Percentiles rank a stretch among this genome's conserved stretches.
phyloP scores from a whole-genome alignment of 2,113 vertebrate genomes.

The Okapia johnstoni region DNA sequence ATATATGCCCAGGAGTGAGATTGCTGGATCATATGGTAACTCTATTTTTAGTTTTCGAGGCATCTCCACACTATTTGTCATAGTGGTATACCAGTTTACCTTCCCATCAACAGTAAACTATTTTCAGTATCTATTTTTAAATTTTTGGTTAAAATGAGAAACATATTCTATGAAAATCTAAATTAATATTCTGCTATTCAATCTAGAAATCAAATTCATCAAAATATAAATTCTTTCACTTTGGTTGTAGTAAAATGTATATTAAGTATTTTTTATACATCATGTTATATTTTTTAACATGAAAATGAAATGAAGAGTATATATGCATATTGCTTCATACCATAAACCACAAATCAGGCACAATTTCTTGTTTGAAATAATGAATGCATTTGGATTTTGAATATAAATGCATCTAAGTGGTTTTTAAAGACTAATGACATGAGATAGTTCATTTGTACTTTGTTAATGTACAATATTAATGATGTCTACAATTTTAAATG shows the following conservation, averaged over 20 bases:
- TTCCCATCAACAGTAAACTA: neutral
- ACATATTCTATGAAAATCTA: neutral
- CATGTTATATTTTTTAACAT: neutral
- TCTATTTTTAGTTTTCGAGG: neutral
- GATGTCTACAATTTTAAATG: slow-evolving; percentile 41
- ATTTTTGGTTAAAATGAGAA: neutral
- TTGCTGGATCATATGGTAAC: neutral
- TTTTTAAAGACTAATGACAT: slow-evolving; percentile 43
- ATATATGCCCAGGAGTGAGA: neutral
- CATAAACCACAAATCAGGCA: neutral
- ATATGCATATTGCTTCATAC: neutral
- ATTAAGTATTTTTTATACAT: neutral
- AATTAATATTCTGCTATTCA: neutral
- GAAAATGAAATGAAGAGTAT: neutral
- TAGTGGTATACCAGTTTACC: neutral
- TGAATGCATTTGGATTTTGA: slow-evolving; percentile 23
- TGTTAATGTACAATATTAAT: slow-evolving; percentile 25
- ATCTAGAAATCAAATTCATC: neutral
- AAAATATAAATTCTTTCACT: neutral
- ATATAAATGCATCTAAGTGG: slow-evolving; percentile 37
- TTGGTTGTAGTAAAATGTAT: neutral
- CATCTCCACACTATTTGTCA: neutral
- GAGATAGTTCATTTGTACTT: slow-evolving; percentile 8
- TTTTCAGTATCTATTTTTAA: neutral
- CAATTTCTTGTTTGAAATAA: slow-evolving; percentile 14